Evolutionary conservation across 2,797 vertebrate genomes (phyloP), one percentile per base, ranked within the genome.

Genomic region (Cossypha dichroa): DNA sequence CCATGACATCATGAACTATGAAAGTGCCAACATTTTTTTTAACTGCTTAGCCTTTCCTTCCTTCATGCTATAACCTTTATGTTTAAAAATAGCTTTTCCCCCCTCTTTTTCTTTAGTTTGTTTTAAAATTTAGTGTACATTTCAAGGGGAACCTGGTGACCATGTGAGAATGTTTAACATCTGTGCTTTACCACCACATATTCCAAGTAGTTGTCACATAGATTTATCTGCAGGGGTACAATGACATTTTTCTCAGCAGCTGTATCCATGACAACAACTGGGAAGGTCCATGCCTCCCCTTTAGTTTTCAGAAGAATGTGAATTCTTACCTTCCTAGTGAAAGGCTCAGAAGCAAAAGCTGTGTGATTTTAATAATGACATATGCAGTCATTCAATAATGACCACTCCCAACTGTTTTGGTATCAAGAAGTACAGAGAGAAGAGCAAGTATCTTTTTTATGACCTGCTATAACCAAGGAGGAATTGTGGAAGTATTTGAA

Each of bases 231-330:
- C 94, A 90, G 93, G 95, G 89, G 89, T 96, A 94, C 97, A 96
- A 81, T 98, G 97, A 97, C 95, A 96, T 98, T 97, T 97, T 97
- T 96, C 94, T 93, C 70, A 2, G 95, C 79, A 95, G 79, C 87
- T 82, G 96, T 96, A 92, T 94, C 97, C 96, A 97, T 97, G 97
- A 97, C 95, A 93, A 97, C 97, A 95, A 49, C 79, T 79, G 90
- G 95, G 69, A 96, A 96, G 84, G 80, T 89, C 79, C 49, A n/a
- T 88, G 59, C 58, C 28, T 92, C 52, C 83, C 89, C 56, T 92
- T 94, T 54, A 85, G 36, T 87, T 86, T 85, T 72, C 70, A 83
- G 77, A 94, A 94, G 82, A 89, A 55, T 73, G 56, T 60, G n/a
- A 75, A 72, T 91, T 89, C 70, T 94, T 95, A 94, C 89, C 84